Base-by-base conservation (phyloP, 2,113 vertebrate species). In the Phocoena phocoena region DNA sequence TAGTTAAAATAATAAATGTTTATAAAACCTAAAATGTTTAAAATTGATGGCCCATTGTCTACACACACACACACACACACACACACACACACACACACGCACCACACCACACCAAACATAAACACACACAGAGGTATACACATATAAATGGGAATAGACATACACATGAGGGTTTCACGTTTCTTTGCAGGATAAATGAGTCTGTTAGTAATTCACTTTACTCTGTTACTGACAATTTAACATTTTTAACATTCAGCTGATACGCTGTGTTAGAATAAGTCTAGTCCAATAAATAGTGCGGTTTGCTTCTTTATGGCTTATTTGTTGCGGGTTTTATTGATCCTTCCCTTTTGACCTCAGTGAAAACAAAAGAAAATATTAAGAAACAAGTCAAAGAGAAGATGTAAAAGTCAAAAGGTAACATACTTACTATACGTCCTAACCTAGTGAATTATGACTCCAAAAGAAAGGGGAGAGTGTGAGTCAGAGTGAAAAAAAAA, bases 261-360 rank as follows among this genome's bases (percentile, higher is more conserved):
- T 92, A 97, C 36, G 41, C 63, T 28, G 2, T 74, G n/a, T 94
- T 97, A 92, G 28, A 93, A 65, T 86, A 93, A 97, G 11, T 28
- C 67, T 65, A 91, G 44, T 67, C 33, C 74, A 96, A 82, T 97
- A 98, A 97, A 90, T 47, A 87, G 76, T 89, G 73, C 41, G 63
- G 33, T 73, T 67, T 94, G 9, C 70, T 96, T 97, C 67, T 97
- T 97, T 96, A 90, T 97, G 41, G 92, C 58, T 97, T 98, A 84
- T 90, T 98, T 98, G 20, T 91, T 97, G 12, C 63, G 50, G 79
- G 6, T 80, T 98, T 98, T 97, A 97, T 97, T 96, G 88, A 96
- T 96, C 44, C 8, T 98, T 97, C 38, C 12, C 93, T 97, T 95
- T 95, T 86, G 33, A 88, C 23, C 8, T 95, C 74, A 84, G 65